Percentiles rank a stretch among this genome's conserved stretches.
Conservation (phyloP, 1,140 invertebrate genomes). For the Cataglyphis hispanica region DNA sequence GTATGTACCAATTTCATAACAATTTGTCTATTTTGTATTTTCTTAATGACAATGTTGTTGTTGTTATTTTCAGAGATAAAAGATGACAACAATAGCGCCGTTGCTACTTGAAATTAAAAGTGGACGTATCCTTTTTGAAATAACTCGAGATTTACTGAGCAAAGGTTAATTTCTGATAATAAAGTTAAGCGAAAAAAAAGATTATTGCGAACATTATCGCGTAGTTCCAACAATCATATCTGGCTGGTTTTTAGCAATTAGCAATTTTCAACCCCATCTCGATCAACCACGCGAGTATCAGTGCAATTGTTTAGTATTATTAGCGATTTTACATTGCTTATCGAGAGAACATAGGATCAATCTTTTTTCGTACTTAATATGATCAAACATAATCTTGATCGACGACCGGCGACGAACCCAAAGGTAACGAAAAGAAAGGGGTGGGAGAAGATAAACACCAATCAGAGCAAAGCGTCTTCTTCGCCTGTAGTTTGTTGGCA, state of each 20-base stretch:
- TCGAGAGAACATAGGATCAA: background rate
- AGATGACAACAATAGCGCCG: background rate
- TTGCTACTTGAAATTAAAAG: background rate
- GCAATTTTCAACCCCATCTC: background rate
- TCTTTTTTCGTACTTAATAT: slow-evolving; percentile 22
- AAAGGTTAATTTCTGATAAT: background rate
- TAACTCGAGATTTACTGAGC: background rate
- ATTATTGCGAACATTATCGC: background rate
- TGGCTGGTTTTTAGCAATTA: background rate
- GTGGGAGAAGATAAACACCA: slow-evolving; percentile 43
- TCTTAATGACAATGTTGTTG: background rate
- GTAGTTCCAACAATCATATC: background rate
- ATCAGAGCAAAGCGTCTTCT: slow-evolving; percentile 40
- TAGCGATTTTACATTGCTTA: slow-evolving; percentile 18
- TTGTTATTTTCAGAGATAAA: background rate
- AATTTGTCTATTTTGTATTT: background rate
- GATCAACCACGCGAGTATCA: background rate
- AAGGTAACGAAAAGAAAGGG: background rate
- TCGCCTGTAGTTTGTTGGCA: slow-evolving; percentile 4
- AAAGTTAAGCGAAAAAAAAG: background rate
- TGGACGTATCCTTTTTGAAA: background rate
- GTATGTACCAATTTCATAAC: background rate
- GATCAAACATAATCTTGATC: slow-evolving; percentile 47
- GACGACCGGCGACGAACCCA: background rate
- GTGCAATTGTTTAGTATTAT: background rate